These are phyloP conservation scores for Poecilia wingei DNA, from an alignment of 2,797 vertebrate species.

Conservation along the genomic window DNA sequence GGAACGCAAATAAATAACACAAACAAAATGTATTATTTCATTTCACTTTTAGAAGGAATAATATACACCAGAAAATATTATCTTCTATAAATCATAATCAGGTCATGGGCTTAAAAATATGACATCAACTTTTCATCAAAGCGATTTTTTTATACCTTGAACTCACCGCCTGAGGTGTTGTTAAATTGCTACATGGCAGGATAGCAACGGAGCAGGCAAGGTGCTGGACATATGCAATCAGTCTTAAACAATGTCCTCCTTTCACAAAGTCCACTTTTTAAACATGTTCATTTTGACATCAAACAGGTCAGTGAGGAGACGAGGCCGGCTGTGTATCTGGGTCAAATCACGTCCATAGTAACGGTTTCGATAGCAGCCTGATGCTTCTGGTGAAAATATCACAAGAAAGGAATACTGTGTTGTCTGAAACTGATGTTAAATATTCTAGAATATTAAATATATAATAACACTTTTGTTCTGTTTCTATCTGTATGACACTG, in stretches of 20 bases:
- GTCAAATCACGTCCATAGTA: background rate
- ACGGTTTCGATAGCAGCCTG: background rate
- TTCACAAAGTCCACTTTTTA: background rate
- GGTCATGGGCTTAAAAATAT: background rate
- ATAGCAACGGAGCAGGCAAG: background rate
- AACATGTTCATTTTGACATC: background rate
- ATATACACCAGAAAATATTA: background rate
- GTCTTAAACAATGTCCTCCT: background rate
- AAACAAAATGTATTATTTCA: background rate
- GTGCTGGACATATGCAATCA: background rate
- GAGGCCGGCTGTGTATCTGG: background rate
- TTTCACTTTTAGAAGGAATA: background rate
- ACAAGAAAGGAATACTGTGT: background rate
- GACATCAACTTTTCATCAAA: background rate
- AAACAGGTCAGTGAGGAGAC: background rate
- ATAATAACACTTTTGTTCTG: slow-evolving; percentile 9
- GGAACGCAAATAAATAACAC: background rate
- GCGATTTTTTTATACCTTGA: background rate
- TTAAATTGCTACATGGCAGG: background rate
- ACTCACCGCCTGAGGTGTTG: background rate
- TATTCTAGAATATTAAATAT: slow-evolving; percentile 25
- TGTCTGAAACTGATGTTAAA: slow-evolving; percentile 6
- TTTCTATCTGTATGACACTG: slow-evolving; percentile 62
- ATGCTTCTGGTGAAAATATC: slow-evolving; percentile 4
- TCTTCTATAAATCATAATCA: background rate